Conservation (phyloP, 2,113 vertebrate genomes). For the Pontoporia blainvillei region DNA sequence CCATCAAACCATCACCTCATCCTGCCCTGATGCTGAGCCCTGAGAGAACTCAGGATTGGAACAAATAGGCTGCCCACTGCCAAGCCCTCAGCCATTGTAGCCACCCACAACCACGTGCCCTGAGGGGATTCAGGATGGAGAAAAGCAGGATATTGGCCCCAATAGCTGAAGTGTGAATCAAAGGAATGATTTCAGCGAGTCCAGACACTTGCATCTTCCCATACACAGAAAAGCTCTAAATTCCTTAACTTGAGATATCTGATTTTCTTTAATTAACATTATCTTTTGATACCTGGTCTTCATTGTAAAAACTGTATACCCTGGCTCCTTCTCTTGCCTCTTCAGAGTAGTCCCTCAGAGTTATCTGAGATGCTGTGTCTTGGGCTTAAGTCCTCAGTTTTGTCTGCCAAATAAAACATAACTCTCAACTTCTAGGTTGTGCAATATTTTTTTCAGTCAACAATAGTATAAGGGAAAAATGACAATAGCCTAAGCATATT, state of each 20-base stretch:
- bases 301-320: not conserved
- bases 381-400: not conserved
- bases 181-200: not conserved
- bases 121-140: not conserved
- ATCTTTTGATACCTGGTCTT: not conserved
- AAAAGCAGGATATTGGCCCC: not conserved
- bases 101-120: rapidly evolving
- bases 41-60: not conserved
- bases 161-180: not conserved
- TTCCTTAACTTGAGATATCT: not conserved
- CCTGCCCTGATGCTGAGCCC: not conserved
- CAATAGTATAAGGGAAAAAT: not conserved
- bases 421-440: not conserved
- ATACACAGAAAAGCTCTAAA: not conserved
- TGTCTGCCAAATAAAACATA: not conserved
- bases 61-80: not conserved
- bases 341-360: not conserved
- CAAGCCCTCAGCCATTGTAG: not conserved
- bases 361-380: not conserved
- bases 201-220: not conserved
- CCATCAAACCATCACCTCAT: not conserved
- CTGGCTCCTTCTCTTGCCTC: not conserved
- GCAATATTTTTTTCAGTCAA: not conserved
- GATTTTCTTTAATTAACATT: not conserved
- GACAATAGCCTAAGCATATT: not conserved